Evolutionary conservation across 2,797 vertebrate genomes (phyloP).

Genomic region (Agapornis canus): DNA sequence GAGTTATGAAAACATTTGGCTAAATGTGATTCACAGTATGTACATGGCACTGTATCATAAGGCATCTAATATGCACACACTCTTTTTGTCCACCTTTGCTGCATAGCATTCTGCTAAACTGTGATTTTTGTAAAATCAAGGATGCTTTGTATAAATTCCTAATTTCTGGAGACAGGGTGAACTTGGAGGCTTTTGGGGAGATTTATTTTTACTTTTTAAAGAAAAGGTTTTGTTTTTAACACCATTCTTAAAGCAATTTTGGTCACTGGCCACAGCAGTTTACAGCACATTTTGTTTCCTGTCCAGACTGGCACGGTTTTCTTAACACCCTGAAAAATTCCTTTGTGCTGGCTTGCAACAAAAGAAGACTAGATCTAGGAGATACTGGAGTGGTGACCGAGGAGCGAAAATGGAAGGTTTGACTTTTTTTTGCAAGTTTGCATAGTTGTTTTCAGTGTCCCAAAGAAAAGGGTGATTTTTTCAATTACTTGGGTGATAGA

Average conservation of each 20-base stretch:
- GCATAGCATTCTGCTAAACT: not conserved
- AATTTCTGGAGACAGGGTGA: not conserved
- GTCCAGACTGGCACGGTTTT: not conserved
- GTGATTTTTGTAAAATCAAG: not conserved
- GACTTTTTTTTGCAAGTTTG: not conserved
- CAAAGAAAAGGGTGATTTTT: not conserved
- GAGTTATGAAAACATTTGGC: not conserved
- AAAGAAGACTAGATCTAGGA: not conserved
- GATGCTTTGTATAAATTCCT: not conserved
- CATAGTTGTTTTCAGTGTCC: conserved; percentile 1
- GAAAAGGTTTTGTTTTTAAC: not conserved
- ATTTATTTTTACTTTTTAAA: not conserved
- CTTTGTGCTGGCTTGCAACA: not conserved
- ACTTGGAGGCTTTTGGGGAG: not conserved
- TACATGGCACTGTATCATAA: not conserved
- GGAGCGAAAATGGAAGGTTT: not conserved
- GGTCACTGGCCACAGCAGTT: not conserved
- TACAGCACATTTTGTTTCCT: not conserved
- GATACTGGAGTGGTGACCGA: not conserved
- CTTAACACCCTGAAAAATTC: not conserved
- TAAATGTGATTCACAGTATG: not conserved
- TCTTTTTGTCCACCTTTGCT: not conserved
- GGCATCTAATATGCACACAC: not conserved
- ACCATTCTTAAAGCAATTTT: not conserved
- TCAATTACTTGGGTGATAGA: not conserved